Base-by-base conservation (phyloP, 2,888 invertebrate species). In the Tiliacea citrago region DNA sequence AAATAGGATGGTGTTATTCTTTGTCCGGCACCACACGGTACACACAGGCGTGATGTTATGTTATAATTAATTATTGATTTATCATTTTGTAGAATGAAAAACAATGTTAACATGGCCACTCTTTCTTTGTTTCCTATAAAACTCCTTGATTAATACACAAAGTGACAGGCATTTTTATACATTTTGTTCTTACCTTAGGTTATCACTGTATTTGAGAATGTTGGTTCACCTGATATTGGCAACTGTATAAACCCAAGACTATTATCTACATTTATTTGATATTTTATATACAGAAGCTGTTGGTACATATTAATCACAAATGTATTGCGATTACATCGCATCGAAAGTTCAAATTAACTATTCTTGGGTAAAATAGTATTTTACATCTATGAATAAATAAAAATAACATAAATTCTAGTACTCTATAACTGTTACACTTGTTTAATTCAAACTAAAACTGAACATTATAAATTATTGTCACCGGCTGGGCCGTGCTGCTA, bases 221-320 rank as follows among this genome's bases (percentile, higher is more conserved):
- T 35, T 35, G 35, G 35, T 35, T 35, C 35, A 35, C 35, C 35
- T 35, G 35, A 35, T 35, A 35, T 35, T 35, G 35, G 35, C 35
- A 35, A 35, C 35, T 35, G 35, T 35, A 35, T 35, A 35, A 35
- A 5, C 35, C 35, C 35, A 35, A 35, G 5, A 3, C 2, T 3
- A 35, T 35, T 5, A 35, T 35, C 35, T 35, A 35, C 5, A n/a
- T n/a, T n/a, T n/a, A n/a, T n/a, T n/a, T n/a, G n/a, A n/a, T n/a
- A n/a, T n/a, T n/a, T n/a, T n/a, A n/a, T n/a, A n/a, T n/a, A n/a
- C n/a, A n/a, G n/a, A n/a, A n/a, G n/a, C n/a, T n/a, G n/a, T n/a
- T n/a, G n/a, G n/a, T n/a, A 73, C 35, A 53, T 62, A 53, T 61
- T 73, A 61, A 61, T 72, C 35, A 62, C 24, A 7, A 12, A 24